Evolutionary conservation across 2,113 vertebrate species (phyloP), one percentile per base, ranked within the genome.

Genomic region (Ochotona curzoniae): DNA sequence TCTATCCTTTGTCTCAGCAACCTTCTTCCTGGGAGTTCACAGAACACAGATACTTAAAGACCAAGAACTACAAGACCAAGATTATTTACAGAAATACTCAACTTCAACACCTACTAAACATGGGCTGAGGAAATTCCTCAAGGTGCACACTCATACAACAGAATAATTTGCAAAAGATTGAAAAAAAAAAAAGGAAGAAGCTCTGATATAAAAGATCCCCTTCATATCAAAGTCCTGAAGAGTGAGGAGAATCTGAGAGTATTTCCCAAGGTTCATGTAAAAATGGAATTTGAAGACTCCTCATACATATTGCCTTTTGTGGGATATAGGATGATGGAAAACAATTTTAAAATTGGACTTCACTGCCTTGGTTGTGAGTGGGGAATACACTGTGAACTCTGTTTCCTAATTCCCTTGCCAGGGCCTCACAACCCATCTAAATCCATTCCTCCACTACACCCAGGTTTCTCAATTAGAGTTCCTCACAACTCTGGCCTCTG

Each of bases 11-110:
- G 60, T 63, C 30, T 88, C 57, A 79, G 69, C 25, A 64, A 26
- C 69, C 92, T 87, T 83, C 81, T 66, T 79, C 76, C 49, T 73
- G 25, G 78, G 54, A 89, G 28, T 80, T 92, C n/a, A 81, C 13
- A 44, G n/a, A 91, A 47, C 61, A 66, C 44, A 85, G 26, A 73
- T 32, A 49, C 35, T 67, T 21, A 7, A 0, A 54, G 7, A 44
- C 38, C n/a, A n/a, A 86, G 76, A 94, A 54, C 63, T 54, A 81
- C 76, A 76, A 87, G 47, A 75, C 35, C 21, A 81, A 81, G 85
- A 32, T 76, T 90, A 90, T 49, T 51, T 78, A 85, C 6, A n/a
- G 35, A 60, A 83, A 83, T 4, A 38, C 1, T 64, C 74, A 64
- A 51, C 44, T 81, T 60, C 13, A 51, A 12, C 57, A 20, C 21